These are phyloP conservation scores for Heliothis subflexa DNA, from an alignment of 1,140 invertebrate species.

Conservation along the genomic window DNA sequence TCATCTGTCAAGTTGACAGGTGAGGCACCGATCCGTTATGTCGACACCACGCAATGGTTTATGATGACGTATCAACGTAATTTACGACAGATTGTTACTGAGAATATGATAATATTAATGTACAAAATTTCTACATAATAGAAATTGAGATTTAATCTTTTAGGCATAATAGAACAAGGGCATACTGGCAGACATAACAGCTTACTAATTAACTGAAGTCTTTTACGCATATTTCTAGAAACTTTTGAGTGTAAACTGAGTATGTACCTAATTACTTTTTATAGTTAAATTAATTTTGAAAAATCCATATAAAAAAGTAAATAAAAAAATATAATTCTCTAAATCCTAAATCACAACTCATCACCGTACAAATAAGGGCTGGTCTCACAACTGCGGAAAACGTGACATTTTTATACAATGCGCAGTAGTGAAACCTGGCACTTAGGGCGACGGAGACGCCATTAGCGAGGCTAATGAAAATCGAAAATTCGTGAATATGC, in stretches of 20 bases:
- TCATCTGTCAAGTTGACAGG: slow-evolving; percentile 15
- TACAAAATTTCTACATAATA: too few species aligned
- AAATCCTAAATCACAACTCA: slow-evolving; percentile 17
- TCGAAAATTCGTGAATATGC: slow-evolving; percentile 21
- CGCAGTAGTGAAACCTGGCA: not conserved
- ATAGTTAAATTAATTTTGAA: too few species aligned
- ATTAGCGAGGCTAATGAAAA: slow-evolving; percentile 11
- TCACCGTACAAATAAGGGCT: slow-evolving; percentile 18
- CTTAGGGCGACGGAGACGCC: not conserved
- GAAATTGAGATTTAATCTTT: not conserved
- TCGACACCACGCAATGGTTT: not conserved
- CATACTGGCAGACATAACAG: not conserved
- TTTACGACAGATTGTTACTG: not conserved
- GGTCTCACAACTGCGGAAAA: not conserved
- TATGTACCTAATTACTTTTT: too few species aligned
- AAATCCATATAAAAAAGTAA: not conserved
- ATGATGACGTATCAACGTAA: not conserved
- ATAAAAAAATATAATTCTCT: not conserved
- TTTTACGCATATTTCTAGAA: too few species aligned
- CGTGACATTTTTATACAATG: slow-evolving; percentile 18
- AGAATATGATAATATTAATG: not conserved
- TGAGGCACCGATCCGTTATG: slow-evolving; percentile 21
- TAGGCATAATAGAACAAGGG: not conserved
- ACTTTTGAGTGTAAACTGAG: not conserved
- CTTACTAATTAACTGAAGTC: too few species aligned